Evolutionary conservation across 2,797 vertebrate genomes (phyloP), one percentile per base, ranked within the genome.

Genomic region (Pangasius macronema): DNA sequence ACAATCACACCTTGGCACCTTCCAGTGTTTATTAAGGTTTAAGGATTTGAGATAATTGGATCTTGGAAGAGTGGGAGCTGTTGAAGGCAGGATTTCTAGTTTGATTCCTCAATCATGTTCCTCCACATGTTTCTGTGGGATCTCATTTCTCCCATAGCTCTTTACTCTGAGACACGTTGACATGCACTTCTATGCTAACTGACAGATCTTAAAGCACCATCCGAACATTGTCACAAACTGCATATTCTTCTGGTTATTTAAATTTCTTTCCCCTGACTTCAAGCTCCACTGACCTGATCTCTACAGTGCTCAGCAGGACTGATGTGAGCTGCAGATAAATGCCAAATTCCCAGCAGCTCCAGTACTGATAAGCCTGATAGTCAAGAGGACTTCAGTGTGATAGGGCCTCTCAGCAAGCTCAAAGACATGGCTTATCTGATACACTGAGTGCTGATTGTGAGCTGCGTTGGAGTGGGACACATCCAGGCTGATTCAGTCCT

Each of bases 391-490:
- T 89, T 73, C 84, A 85, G 76, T 75, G 59, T 89, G 89, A 90
- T 89, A 83, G 86, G 85, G 67, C 51, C 83, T 88, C 82, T 91
- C 67, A 24, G 84, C 87, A 85, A 85, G 80, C 88, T 88, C 87
- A 83, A 89, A 77, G 76, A 85, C 82, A 85, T 73, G 51, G 75
- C 89, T 92, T 93, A 94, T 95, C 94, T 92, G 92, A 94, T 94
- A 85, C 89, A 91, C 61, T 86, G 86, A 89, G 89, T 87, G 88
- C 87, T 90, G 93, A 94, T 93, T 85, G 86, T 75, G 89, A 92
- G 90, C 92, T 90, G 87, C 39, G 14, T 61, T 82, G 53, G 75
- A 89, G 86, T 80, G 86, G 92, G 90, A 89, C 39, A 53, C 84
- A 85, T 89, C 84, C 76, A 82, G 63, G 73, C 73, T 84, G 57